Evolutionary conservation across 1,140 invertebrate species (phyloP).

Genomic region (fruit fly (Drosophila melanogaster)): DNA sequence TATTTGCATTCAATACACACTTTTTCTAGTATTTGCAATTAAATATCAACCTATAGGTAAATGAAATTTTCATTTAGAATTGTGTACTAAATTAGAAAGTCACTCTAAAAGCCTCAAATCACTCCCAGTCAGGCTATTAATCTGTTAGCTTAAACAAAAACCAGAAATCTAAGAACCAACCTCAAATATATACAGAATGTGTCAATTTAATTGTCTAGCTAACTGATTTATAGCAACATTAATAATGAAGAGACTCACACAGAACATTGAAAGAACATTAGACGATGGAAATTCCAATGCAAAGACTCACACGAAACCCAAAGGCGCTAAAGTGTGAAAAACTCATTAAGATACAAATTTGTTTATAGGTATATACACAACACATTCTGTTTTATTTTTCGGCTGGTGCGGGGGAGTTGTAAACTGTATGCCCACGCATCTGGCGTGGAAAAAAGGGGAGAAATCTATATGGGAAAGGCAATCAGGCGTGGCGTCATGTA

Average conservation of each 20-base stretch:
- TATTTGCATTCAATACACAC: background rate
- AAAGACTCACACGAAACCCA: background rate
- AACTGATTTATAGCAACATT: slow-evolving; percentile 48
- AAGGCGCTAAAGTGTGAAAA: slow-evolving; percentile 57
- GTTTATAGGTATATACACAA: slow-evolving; percentile 30
- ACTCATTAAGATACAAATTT: slow-evolving; percentile 58
- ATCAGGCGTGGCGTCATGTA: slow-evolving; percentile 33
- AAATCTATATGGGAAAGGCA: slow-evolving; percentile 34
- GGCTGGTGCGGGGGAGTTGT: slow-evolving; percentile 3
- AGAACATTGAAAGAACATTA: slow-evolving; percentile 31
- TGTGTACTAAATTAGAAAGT: slow-evolving; percentile 4
- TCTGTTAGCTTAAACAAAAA: slow-evolving; percentile 31
- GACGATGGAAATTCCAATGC: slow-evolving; percentile 16
- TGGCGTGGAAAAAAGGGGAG: slow-evolving; percentile 27
- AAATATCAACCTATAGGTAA: background rate
- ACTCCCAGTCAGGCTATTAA: slow-evolving; percentile 27
- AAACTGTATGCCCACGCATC: slow-evolving; percentile 30
- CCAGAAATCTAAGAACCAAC: slow-evolving; percentile 41
- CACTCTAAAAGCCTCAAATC: slow-evolving; percentile 16
- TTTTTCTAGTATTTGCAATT: background rate
- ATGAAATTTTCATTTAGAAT: background rate
- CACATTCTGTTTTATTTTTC: slow-evolving; percentile 2
- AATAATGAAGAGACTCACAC: slow-evolving; percentile 38
- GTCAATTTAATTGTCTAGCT: slow-evolving; percentile 50
- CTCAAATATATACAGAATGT: slow-evolving; percentile 36